phyloP scores from a whole-genome alignment of 92 coral and sea anemone genomes.

The Bergia sp. region DNA sequence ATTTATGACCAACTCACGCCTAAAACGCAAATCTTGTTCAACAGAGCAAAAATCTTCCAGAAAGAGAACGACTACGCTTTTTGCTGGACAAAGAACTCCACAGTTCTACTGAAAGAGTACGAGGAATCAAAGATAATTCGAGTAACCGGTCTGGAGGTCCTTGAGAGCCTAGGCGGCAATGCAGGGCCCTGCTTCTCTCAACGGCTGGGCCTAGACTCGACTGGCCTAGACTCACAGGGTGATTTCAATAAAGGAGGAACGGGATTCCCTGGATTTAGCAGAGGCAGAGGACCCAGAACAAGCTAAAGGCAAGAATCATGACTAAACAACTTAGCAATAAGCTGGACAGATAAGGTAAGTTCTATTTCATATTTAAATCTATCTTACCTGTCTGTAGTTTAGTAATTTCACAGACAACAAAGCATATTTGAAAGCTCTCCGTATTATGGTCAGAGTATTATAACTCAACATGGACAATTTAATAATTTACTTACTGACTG shows the following conservation, averaged over 20 bases:
- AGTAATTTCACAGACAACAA: constrained; percentile 16
- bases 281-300: constrained; percentile 19
- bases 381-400: neutral
- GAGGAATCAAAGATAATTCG: constrained; percentile 16
- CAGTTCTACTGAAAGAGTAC: neutral
- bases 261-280: constrained; percentile 1
- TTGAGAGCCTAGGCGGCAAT: constrained; percentile 15
- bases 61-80: constrained; percentile 26
- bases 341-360: constrained; percentile 15
- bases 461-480: constrained; percentile 23
- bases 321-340: constrained; percentile 10
- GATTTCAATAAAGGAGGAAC: constrained; percentile 10
- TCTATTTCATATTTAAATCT: neutral
- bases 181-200: constrained; percentile 10
- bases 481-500: neutral
- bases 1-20: constrained; percentile 35
- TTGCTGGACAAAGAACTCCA: constrained; percentile 5
- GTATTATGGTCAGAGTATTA: constrained; percentile 9
- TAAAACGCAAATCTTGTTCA: constrained; percentile 25
- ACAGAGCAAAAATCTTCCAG: constrained; percentile 29
- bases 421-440: neutral
- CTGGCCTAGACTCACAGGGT: neutral
- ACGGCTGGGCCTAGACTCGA: too few relatives aligned
- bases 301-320: constrained; percentile 27
- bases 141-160: constrained; percentile 18